Percentiles rank a stretch among this genome's conserved stretches.
Conservation (phyloP, 2,113 vertebrate species). For the Laticauda laticaudata region DNA sequence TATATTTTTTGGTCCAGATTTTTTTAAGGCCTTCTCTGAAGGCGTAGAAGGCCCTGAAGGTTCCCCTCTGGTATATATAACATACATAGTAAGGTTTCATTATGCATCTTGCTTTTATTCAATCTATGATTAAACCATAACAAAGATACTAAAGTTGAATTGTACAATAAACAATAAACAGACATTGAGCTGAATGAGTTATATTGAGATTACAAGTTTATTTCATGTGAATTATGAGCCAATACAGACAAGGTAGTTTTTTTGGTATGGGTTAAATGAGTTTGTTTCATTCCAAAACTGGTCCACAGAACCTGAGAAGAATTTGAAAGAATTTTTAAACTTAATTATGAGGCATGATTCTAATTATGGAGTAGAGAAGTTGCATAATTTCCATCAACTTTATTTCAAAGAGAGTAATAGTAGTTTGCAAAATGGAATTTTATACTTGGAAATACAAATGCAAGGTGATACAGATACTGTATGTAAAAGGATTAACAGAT, state of each 20-base stretch:
- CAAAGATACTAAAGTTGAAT: neutral
- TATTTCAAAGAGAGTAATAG: neutral
- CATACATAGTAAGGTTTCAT: neutral
- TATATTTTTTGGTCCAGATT: too few relatives aligned
- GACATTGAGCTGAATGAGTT: neutral
- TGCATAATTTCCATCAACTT: constrained; percentile 3
- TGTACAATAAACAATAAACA: neutral
- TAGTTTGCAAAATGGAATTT: neutral
- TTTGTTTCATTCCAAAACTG: constrained; percentile 10
- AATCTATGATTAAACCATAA: neutral
- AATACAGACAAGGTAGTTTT: neutral
- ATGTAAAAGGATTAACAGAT: constrained; percentile 51
- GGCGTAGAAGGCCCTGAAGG: too few relatives aligned
- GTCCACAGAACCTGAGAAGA: neutral
- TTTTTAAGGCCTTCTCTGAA: too few relatives aligned
- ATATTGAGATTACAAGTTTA: neutral
- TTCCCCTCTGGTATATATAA: too few relatives aligned
- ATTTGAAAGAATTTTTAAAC: constrained; percentile 12
- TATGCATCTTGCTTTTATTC: neutral
- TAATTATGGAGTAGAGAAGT: neutral
- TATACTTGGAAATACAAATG: neutral
- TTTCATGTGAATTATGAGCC: neutral
- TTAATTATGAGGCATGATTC: neutral
- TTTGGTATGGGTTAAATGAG: neutral
- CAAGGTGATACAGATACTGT: neutral